phyloP scores from a whole-genome alignment of 2,113 vertebrate species.

The Hippocampus guttulatus region DNA sequence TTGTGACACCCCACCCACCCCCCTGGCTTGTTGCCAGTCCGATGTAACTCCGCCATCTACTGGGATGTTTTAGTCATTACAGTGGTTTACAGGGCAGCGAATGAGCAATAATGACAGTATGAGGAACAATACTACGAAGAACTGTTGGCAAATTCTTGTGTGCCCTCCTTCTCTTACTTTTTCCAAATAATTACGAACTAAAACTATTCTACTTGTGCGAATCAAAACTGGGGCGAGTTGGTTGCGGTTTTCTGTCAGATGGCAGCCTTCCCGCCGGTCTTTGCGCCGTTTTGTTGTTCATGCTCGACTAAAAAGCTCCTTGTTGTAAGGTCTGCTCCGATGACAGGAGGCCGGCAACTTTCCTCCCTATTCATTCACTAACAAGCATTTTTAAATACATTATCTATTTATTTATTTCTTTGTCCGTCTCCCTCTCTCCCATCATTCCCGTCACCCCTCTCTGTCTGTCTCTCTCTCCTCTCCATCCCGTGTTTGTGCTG shows the following conservation, averaged over 20 bases:
- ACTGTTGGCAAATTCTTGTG: slow-evolving; percentile 28
- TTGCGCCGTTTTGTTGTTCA: not conserved
- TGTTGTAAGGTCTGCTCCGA: slow-evolving; percentile 1
- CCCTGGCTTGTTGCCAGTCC: no score
- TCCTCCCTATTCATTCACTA: slow-evolving; percentile 58
- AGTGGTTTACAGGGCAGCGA: no score
- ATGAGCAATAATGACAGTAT: not conserved
- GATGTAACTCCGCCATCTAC: no score
- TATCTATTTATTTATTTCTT: slow-evolving; percentile 20
- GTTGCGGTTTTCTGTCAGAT: slow-evolving; percentile 43
- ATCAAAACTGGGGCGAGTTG: not conserved
- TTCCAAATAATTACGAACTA: slow-evolving; percentile 40
- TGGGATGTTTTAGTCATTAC: no score
- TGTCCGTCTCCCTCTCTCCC: slow-evolving; percentile 8
- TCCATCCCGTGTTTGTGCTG: slow-evolving; percentile 80
- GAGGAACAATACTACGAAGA: slow-evolving; percentile 1
- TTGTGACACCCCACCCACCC: no score
- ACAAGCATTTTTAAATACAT: slow-evolving; percentile 46
- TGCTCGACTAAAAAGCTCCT: slow-evolving; percentile 39
- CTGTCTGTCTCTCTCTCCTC: slow-evolving; percentile 5
- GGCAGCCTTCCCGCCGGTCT: not conserved
- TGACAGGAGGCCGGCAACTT: slow-evolving; percentile 14
- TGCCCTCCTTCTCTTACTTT: slow-evolving; percentile 17
- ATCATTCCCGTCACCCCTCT: slow-evolving; percentile 2
- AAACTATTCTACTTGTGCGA: not conserved